Evolutionary conservation across 2,797 vertebrate species (phyloP).

Genomic region (Hippocampus kuda): DNA sequence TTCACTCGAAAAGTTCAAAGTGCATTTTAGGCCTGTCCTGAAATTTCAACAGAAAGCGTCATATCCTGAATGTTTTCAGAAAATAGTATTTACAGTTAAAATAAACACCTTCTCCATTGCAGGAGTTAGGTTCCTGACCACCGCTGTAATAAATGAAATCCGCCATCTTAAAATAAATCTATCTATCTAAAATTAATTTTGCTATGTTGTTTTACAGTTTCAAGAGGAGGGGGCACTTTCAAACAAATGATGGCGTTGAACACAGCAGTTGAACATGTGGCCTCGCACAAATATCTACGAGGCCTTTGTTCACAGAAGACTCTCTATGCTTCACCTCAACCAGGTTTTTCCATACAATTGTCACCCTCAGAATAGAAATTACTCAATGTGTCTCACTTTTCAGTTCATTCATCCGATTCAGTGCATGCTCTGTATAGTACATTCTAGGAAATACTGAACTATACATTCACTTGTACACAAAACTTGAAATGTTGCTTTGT

Average conservation of each 20-base stretch:
- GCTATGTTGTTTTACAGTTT: constrained; percentile 30
- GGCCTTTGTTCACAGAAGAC: constrained; percentile 17
- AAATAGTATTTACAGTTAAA: too few species aligned
- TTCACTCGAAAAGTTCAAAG: too few species aligned
- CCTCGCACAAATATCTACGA: constrained; percentile 35
- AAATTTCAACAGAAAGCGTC: too few species aligned
- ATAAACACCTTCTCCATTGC: too few species aligned
- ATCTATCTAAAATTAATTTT: background rate
- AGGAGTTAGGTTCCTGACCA: too few species aligned
- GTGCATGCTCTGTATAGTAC: background rate
- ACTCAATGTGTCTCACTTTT: background rate
- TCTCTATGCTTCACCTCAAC: constrained; percentile 31
- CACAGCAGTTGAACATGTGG: constrained; percentile 29
- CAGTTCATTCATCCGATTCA: background rate
- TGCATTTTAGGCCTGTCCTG: too few species aligned
- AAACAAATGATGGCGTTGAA: constrained; percentile 9
- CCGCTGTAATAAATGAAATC: too few species aligned
- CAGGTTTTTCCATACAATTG: constrained; percentile 42
- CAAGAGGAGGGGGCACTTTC: constrained; percentile 41
- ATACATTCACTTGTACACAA: background rate
- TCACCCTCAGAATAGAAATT: background rate
- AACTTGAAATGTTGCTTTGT: background rate
- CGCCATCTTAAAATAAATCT: too few species aligned
- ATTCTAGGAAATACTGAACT: background rate
- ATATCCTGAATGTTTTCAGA: too few species aligned